Evolutionary conservation across 2,113 vertebrate genomes (phyloP).

Genomic region (Symphodus melops): DNA sequence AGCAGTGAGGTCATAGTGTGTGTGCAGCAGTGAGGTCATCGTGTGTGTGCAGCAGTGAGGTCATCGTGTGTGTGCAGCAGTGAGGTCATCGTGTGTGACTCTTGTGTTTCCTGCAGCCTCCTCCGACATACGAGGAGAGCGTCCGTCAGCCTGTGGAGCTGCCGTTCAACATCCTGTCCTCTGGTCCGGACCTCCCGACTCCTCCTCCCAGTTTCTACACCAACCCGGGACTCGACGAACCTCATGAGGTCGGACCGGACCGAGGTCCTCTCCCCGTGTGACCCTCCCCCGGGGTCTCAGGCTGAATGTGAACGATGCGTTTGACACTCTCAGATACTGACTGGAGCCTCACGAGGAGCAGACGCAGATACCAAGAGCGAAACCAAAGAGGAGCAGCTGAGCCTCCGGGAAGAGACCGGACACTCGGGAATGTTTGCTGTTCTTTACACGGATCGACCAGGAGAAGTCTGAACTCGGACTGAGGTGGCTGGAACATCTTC

Average conservation of each 20-base stretch:
- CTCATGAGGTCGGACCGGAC: slow-evolving; percentile 22
- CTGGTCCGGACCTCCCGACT: slow-evolving; percentile 22
- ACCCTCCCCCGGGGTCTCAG: slow-evolving; percentile 4
- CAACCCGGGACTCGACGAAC: slow-evolving; percentile 3
- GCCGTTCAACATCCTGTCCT: slow-evolving; percentile 55
- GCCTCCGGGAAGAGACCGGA: background rate
- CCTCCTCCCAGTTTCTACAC: slow-evolving; percentile 38
- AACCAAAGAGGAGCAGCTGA: slow-evolving; percentile 57
- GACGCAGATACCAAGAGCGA: slow-evolving; percentile 44
- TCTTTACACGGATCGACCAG: background rate
- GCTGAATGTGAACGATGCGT: slow-evolving; percentile 22
- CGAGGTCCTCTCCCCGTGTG: slow-evolving; percentile 47
- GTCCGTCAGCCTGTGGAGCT: slow-evolving; percentile 74
- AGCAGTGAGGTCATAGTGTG: no score
- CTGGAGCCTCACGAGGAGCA: slow-evolving; percentile 12
- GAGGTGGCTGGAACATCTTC: slow-evolving; percentile 68
- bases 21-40: no score
- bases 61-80: no score
- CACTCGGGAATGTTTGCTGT: slow-evolving; percentile 48
- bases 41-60: no score
- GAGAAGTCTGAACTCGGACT: slow-evolving; percentile 6
- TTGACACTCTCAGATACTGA: background rate
- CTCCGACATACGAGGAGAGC: slow-evolving; percentile 84
- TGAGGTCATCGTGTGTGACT: no score
- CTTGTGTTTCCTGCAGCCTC: slow-evolving; percentile 63